Evolutionary conservation across 2,113 vertebrate species (phyloP).

Genomic region (Cavia aperea): DNA sequence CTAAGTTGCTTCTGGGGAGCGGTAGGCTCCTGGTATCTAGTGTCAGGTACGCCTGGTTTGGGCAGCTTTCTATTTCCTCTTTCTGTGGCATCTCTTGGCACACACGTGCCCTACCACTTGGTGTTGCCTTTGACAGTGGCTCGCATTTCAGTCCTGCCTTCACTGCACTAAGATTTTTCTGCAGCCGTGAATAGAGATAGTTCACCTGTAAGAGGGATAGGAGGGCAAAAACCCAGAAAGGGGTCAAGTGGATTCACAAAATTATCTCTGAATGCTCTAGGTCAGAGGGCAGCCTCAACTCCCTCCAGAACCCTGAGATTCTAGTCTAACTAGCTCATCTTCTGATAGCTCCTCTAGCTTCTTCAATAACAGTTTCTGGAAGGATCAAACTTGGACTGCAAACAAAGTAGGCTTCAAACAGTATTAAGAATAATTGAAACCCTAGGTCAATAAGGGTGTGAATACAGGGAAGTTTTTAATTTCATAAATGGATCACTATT

Average conservation of each 20-base stretch:
- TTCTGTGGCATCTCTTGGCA: background rate
- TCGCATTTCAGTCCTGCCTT: constrained; percentile 34
- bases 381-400: background rate
- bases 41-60: background rate
- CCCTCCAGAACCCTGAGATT: constrained; percentile 42
- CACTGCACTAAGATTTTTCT: constrained; percentile 32
- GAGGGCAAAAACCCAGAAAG: constrained; percentile 35
- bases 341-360: constrained; percentile 9
- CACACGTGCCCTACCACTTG: background rate
- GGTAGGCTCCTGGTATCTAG: background rate
- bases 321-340: constrained; percentile 20
- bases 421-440: background rate
- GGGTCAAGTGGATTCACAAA: constrained; percentile 36
- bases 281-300: background rate
- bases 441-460: background rate
- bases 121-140: background rate
- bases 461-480: background rate
- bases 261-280: constrained; percentile 29
- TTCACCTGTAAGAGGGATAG: constrained; percentile 29
- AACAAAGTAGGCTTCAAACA: background rate
- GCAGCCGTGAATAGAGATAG: background rate
- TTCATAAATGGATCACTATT: background rate
- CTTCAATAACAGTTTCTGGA: constrained; percentile 10
- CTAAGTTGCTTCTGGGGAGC: background rate
- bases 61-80: background rate